phyloP scores from a whole-genome alignment of 2,113 vertebrate genomes.

The Alaudala cheleensis region DNA sequence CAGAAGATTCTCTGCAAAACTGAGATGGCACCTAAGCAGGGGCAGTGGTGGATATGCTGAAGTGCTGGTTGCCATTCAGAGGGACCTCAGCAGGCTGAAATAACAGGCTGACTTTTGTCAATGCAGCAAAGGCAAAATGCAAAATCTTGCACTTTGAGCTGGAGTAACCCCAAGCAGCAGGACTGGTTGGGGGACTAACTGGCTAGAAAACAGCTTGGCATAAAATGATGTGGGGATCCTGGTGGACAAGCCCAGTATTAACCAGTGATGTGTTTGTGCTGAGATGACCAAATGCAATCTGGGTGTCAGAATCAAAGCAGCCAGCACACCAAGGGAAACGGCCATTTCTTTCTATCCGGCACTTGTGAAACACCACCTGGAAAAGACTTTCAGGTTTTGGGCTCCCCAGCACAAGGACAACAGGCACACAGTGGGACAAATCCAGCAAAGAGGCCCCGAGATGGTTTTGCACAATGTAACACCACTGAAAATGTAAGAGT shows the following conservation, averaged over 20 bases:
- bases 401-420: not conserved
- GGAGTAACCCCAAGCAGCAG: not conserved
- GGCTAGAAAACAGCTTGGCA: not conserved
- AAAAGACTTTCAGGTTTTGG: not conserved
- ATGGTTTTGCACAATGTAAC: not conserved
- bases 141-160: not conserved
- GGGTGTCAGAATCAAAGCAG: not conserved
- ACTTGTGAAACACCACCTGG: not conserved
- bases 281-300: not conserved
- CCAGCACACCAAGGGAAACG: not conserved
- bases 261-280: accelerated
- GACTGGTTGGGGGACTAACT: not conserved
- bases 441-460: not conserved
- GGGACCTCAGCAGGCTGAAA: not conserved
- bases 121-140: not conserved
- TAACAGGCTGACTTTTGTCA: not conserved
- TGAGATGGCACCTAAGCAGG: not conserved
- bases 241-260: not conserved
- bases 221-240: not conserved
- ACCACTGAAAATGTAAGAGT: not conserved
- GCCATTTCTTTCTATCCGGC: not conserved
- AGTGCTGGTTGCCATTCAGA: not conserved
- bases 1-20: not conserved
- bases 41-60: not conserved
- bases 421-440: not conserved